A percentile compares a stretch with the other conserved stretches of the same genome.
phyloP scores from a whole-genome alignment of 1,140 invertebrate species.

The Calycopis cecrops region DNA sequence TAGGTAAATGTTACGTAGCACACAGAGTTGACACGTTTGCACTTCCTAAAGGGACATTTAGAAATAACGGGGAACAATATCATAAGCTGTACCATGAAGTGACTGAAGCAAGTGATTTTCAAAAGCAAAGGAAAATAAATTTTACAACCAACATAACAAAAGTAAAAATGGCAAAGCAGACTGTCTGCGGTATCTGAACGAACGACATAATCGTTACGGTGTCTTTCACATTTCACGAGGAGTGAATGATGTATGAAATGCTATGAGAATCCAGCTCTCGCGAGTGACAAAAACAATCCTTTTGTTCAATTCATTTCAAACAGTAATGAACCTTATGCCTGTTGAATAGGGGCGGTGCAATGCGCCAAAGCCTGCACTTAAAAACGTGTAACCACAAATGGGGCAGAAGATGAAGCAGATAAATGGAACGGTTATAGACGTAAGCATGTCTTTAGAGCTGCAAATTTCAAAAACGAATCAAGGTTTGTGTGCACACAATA shows the following conservation, averaged over 20 bases:
- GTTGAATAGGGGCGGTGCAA: constrained; percentile 5
- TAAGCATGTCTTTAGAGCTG: neutral
- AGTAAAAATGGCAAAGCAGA: constrained; percentile 6
- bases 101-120: constrained; percentile 35
- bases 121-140: constrained; percentile 37
- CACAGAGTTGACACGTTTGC: no score
- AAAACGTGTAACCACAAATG: constrained; percentile 6
- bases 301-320: constrained; percentile 1
- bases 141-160: constrained; percentile 27
- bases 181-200: constrained; percentile 30
- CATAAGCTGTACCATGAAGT: constrained; percentile 31
- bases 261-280: constrained; percentile 51
- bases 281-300: constrained; percentile 29
- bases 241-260: constrained; percentile 69
- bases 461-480: constrained; percentile 9
- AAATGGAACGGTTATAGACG: constrained; percentile 1
- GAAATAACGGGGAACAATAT: no score
- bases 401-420: constrained; percentile 9
- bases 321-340: constrained; percentile 29
- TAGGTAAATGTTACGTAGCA: no score
- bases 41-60: no score
- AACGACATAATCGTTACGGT: constrained; percentile 61
- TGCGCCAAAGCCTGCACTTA: constrained; percentile 3
- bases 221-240: constrained; percentile 60
- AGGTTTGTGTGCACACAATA: no score